These are phyloP conservation scores for Tachina lurida DNA, from an alignment of 2,888 invertebrate species.

Conservation along the genomic window DNA sequence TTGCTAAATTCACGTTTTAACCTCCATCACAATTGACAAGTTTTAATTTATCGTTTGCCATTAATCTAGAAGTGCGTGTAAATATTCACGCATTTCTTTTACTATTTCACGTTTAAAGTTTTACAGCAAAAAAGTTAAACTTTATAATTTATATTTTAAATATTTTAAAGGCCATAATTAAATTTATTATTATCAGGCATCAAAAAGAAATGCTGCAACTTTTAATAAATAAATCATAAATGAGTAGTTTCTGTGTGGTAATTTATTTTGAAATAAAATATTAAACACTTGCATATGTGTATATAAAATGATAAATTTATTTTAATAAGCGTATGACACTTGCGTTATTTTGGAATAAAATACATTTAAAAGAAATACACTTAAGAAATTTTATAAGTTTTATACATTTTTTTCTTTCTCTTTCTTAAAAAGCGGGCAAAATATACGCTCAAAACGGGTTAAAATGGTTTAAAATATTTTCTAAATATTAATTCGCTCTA, in stretches of 20 bases:
- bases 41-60: neutral
- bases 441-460: too few relatives aligned
- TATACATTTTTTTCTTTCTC: too few relatives aligned
- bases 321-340: neutral
- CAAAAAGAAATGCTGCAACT: neutral
- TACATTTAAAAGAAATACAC: too few relatives aligned
- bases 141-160: conserved; percentile 12
- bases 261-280: neutral
- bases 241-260: neutral
- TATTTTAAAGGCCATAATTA: neutral
- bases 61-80: conserved; percentile 22
- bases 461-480: too few relatives aligned
- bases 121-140: neutral
- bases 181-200: neutral
- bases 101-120: neutral
- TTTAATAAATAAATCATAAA: conserved; percentile 14
- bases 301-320: neutral
- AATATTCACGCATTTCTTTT: conserved; percentile 25
- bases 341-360: neutral
- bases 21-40: neutral
- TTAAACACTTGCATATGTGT: neutral
- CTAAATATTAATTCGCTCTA: too few relatives aligned
- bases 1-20: conserved; percentile 8
- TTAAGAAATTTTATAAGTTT: too few relatives aligned
- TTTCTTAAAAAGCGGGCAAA: too few relatives aligned